phyloP scores from a whole-genome alignment of 2,797 vertebrate species.

The Syndactyla subalaris region DNA sequence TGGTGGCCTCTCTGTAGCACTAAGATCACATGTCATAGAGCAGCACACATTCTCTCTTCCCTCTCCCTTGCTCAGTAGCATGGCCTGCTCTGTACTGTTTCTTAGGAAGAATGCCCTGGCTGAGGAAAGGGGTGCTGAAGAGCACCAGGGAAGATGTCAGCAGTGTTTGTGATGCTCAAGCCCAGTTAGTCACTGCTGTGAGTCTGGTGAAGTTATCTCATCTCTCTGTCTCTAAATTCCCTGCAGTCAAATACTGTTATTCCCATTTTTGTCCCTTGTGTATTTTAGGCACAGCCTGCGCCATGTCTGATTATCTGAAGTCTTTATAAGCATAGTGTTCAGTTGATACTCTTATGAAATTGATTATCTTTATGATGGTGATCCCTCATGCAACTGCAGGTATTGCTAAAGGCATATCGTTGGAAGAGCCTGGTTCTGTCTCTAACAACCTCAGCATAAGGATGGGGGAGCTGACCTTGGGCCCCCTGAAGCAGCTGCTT shows the following conservation, averaged over 20 bases:
- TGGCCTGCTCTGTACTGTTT: not conserved
- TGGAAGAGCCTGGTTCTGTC: not conserved
- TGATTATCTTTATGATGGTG: not conserved
- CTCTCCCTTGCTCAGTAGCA: not conserved
- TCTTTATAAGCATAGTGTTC: not conserved
- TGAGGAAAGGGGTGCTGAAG: not conserved
- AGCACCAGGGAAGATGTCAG: not conserved
- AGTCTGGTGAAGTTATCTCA: not conserved
- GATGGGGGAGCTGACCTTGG: rapidly evolving
- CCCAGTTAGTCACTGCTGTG: not conserved
- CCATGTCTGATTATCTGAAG: not conserved
- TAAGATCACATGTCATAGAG: not conserved
- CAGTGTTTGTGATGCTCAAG: not conserved
- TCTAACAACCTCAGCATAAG: rapidly evolving
- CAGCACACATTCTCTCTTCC: not conserved
- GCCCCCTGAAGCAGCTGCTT: not conserved
- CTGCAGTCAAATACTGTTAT: not conserved
- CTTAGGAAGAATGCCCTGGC: not conserved
- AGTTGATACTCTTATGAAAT: not conserved
- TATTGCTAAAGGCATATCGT: not conserved
- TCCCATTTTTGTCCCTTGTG: not conserved
- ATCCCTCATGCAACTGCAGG: not conserved
- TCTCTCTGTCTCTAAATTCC: not conserved
- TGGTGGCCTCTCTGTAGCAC: not conserved
- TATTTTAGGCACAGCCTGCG: not conserved